phyloP scores from a whole-genome alignment of 2,888 invertebrate species.

The Caenorhabditis sinica region DNA sequence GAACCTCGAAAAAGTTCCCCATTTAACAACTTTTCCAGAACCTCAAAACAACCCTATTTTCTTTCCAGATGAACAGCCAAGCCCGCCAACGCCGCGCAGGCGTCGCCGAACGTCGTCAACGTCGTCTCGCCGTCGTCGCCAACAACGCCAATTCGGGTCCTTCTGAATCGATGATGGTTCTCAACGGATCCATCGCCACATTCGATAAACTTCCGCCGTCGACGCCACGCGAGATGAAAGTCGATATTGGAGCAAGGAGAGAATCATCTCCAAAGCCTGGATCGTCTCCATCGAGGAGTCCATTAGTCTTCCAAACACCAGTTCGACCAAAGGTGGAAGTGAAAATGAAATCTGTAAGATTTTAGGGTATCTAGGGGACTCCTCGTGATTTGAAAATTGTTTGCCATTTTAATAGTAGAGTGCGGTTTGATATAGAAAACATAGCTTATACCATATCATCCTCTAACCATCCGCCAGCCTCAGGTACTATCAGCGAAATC shows the following conservation, averaged over 20 bases:
- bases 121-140: neutral
- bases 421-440: no score
- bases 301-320: conserved; percentile 11
- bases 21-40: neutral
- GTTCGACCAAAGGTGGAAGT: neutral
- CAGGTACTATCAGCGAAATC: conserved; percentile 6
- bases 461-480: neutral
- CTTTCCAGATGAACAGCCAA: conserved; percentile 53
- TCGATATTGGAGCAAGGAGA: neutral
- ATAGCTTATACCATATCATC: neutral
- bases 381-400: no score
- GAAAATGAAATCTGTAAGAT: conserved; percentile 1
- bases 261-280: no score
- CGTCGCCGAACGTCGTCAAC: conserved; percentile 33
- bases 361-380: neutral
- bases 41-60: neutral
- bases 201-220: conserved; percentile 36
- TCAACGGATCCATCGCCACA: conserved; percentile 54
- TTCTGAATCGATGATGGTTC: conserved; percentile 57
- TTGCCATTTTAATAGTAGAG: no score
- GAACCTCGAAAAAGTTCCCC: no score
- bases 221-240: conserved; percentile 1
- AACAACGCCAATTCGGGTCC: neutral
- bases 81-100: conserved; percentile 38
- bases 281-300: conserved; percentile 8